These are phyloP conservation scores for Picathartes gymnocephalus DNA, from an alignment of 2,113 vertebrate species.

Conservation along the genomic window DNA sequence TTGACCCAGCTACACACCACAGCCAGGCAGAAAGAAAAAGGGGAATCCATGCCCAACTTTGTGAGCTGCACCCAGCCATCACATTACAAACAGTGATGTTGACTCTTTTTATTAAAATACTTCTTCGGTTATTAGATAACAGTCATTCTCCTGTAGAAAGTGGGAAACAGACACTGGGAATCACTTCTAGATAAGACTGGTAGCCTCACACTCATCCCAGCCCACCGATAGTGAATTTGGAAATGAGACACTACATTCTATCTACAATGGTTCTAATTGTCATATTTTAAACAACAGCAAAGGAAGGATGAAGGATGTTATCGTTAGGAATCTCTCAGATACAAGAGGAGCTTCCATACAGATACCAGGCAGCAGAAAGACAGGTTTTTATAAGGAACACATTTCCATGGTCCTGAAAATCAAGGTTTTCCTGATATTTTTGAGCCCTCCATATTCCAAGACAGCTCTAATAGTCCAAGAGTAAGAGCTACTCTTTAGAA, in stretches of 20 bases:
- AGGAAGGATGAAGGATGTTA: rapidly evolving
- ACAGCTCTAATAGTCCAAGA: background rate
- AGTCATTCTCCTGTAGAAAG: background rate
- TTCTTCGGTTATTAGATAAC: background rate
- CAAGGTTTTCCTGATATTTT: background rate
- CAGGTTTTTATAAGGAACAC: background rate
- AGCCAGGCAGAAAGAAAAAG: background rate
- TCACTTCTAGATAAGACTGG: background rate
- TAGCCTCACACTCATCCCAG: background rate
- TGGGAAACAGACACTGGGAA: background rate
- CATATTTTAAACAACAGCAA: background rate
- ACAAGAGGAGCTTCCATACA: background rate
- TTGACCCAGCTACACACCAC: background rate
- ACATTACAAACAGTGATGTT: background rate
- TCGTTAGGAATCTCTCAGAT: background rate
- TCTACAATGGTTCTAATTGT: background rate
- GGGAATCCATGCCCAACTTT: rapidly evolving
- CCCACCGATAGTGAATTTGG: background rate
- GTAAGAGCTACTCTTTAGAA: background rate
- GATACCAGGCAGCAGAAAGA: background rate
- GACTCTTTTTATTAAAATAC: background rate
- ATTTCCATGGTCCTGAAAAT: background rate
- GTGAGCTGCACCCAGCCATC: background rate
- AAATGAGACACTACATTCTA: background rate
- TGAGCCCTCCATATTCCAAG: background rate